Percentiles rank a stretch among this genome's conserved stretches.
Conservation (phyloP, 2,113 vertebrate genomes). For the Rafetus swinhoei region DNA sequence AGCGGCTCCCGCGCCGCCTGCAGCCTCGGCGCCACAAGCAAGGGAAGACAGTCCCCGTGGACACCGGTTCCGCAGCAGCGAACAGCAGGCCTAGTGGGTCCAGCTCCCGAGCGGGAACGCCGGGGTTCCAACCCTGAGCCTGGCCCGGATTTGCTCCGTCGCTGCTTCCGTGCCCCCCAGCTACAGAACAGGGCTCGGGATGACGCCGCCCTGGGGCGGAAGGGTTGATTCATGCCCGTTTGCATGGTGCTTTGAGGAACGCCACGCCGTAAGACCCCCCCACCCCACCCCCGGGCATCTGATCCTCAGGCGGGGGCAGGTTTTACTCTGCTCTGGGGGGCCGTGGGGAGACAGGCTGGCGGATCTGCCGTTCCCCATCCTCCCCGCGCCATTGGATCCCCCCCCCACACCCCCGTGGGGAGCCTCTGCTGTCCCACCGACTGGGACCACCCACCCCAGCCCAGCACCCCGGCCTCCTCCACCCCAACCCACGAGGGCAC, state of each 20-base stretch:
- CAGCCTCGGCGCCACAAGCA: neutral
- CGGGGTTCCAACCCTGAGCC: too few relatives aligned
- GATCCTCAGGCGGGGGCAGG: neutral
- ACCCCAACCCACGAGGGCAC: neutral
- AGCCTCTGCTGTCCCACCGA: too few relatives aligned
- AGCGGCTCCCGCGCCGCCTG: neutral
- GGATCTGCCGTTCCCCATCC: neutral
- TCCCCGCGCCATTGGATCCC: too few relatives aligned
- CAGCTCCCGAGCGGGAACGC: accelerated
- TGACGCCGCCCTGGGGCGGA: neutral
- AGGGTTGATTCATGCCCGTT: too few relatives aligned
- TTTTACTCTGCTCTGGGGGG: neutral
- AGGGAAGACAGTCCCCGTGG: neutral
- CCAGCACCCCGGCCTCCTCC: neutral
- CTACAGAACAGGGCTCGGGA: neutral
- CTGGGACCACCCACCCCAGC: neutral
- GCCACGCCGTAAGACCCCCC: neutral
- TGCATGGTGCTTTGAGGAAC: neutral
- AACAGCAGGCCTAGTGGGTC: neutral
- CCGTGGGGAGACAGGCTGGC: neutral
- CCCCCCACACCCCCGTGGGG: too few relatives aligned
- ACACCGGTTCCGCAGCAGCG: neutral
- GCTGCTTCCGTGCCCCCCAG: too few relatives aligned
- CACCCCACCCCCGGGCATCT: too few relatives aligned
- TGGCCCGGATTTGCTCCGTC: accelerated